Percentiles rank a stretch among this genome's conserved stretches.
phyloP scores from a whole-genome alignment of 2,888 invertebrate genomes.

The Parnassius apollo region DNA sequence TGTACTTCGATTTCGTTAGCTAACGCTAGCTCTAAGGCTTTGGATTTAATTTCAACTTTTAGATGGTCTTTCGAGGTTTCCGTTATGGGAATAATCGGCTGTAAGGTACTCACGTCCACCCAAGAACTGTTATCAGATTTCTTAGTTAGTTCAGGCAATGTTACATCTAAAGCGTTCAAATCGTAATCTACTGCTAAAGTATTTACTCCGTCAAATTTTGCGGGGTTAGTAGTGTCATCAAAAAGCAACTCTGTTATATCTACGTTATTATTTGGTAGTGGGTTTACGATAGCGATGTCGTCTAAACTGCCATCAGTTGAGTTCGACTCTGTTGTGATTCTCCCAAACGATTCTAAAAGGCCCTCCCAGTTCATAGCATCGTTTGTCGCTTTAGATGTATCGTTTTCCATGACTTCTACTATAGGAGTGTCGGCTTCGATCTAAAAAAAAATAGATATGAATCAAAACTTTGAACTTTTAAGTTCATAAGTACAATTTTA shows the following conservation, averaged over 20 bases:
- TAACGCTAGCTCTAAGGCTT: conserved; percentile 86
- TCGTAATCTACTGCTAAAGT: conserved; percentile 60
- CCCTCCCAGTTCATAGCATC: conserved; percentile 72
- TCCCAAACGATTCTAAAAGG: conserved; percentile 70
- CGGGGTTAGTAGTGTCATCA: conserved; percentile 50
- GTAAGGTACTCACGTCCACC: conserved; percentile 53
- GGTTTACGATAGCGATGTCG: conserved; percentile 54
- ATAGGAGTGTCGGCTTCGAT: conserved; percentile 46
- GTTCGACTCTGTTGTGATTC: conserved; percentile 70
- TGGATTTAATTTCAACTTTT: conserved; percentile 60
- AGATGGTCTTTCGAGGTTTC: conserved; percentile 27
- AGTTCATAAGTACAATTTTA: no score
- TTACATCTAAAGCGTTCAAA: conserved; percentile 52
- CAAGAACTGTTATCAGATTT: conserved; percentile 42
- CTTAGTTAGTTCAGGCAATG: conserved; percentile 52
- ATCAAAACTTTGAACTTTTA: not conserved
- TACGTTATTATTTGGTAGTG: conserved; percentile 41
- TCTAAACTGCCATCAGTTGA: conserved; percentile 67
- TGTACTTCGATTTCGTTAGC: conserved; percentile 89
- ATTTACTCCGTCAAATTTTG: conserved; percentile 48
- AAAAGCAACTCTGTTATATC: conserved; percentile 71
- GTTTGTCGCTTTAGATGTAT: conserved; percentile 38
- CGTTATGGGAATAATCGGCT: conserved; percentile 40
- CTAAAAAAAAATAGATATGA: conserved; percentile 39
- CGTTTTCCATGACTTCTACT: conserved; percentile 41